A percentile compares a stretch with the other conserved stretches of the same genome.
These are phyloP conservation scores for Oceanites oceanicus DNA, from an alignment of 2,113 vertebrate species.

Conservation along the genomic window DNA sequence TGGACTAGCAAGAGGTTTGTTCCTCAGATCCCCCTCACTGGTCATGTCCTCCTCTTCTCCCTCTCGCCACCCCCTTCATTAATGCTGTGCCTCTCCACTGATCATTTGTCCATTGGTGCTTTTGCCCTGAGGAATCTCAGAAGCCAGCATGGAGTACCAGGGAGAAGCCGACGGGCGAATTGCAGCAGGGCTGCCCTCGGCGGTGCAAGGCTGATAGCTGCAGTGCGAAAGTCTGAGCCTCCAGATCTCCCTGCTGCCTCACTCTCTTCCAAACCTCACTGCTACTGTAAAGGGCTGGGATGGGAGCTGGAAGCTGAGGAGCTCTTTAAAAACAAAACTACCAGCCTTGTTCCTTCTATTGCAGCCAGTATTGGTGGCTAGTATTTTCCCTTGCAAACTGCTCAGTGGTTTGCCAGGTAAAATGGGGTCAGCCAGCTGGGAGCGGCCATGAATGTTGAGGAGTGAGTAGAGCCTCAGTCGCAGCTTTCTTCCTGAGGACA, in stretches of 20 bases:
- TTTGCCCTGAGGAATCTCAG: not conserved
- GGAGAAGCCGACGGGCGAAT: accelerated
- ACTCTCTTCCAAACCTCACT: not conserved
- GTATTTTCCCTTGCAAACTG: not conserved
- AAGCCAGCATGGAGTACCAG: not conserved
- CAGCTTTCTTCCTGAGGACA: not conserved
- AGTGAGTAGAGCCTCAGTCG: not conserved
- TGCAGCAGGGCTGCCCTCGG: not conserved
- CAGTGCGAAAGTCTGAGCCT: not conserved
- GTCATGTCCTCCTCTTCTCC: not conserved
- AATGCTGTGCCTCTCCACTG: not conserved
- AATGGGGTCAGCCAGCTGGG: not conserved
- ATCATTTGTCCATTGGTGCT: not conserved
- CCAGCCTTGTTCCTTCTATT: not conserved
- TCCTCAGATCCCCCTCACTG: not conserved
- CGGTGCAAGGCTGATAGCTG: not conserved
- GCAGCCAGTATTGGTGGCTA: not conserved
- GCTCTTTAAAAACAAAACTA: not conserved
- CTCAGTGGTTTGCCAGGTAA: not conserved
- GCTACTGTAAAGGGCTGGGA: not conserved
- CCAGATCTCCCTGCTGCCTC: not conserved
- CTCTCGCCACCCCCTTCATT: not conserved
- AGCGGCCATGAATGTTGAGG: no score
- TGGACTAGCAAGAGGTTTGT: not conserved
- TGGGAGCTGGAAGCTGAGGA: not conserved